Evolutionary conservation across 1,140 invertebrate genomes (phyloP).

Genomic region (Anastrepha ludens): DNA sequence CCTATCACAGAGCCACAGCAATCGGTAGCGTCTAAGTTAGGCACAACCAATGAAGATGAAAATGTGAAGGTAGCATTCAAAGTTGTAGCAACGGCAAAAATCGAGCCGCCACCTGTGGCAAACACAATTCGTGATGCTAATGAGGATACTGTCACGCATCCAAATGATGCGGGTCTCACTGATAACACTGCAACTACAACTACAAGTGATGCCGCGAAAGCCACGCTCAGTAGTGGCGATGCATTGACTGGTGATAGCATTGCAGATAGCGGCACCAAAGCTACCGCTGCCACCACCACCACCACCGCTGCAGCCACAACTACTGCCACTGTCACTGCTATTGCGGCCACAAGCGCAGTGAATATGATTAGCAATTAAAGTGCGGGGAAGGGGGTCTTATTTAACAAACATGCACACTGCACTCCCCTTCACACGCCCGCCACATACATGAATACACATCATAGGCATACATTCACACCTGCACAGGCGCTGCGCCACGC

Average conservation of each 20-base stretch:
- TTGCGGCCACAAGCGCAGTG: neutral
- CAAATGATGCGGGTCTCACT: neutral
- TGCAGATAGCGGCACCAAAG: neutral
- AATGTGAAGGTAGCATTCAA: neutral
- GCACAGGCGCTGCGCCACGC: slow-evolving; percentile 28
- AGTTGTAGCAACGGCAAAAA: neutral
- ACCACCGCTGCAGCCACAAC: neutral
- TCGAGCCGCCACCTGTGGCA: neutral
- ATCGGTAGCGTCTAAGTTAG: neutral
- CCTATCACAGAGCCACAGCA: neutral
- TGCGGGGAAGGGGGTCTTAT: neutral
- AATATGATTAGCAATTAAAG: neutral
- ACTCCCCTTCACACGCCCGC: neutral
- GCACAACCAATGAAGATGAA: neutral
- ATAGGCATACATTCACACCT: neutral
- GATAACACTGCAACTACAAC: neutral
- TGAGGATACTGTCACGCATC: neutral
- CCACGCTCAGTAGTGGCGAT: neutral
- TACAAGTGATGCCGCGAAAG: neutral
- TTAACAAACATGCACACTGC: neutral
- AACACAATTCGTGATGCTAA: neutral
- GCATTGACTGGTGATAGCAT: neutral
- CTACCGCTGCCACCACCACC: too few species aligned
- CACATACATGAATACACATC: neutral
- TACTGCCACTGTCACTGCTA: neutral